These are phyloP conservation scores for Carassius carassius DNA, from an alignment of 2,113 vertebrate species.

Conservation along the genomic window DNA sequence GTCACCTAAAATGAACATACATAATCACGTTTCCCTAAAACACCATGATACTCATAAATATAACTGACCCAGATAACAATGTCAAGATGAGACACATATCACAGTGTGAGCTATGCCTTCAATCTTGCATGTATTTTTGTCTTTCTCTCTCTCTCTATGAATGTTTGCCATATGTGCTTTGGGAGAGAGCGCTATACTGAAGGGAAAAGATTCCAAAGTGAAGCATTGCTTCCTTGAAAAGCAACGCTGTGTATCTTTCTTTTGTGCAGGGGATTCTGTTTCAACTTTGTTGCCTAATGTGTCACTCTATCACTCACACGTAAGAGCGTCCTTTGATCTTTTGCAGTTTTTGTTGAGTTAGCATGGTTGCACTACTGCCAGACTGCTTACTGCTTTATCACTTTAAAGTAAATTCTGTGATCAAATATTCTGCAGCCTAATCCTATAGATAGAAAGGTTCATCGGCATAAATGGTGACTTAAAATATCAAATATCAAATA, in stretches of 20 bases:
- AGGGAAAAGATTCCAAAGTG: slow-evolving; percentile 32
- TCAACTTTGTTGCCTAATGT: slow-evolving; percentile 45
- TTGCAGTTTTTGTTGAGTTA: slow-evolving; percentile 18
- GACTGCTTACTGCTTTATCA: slow-evolving; percentile 41
- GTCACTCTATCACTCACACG: slow-evolving; percentile 36
- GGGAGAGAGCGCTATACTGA: slow-evolving; percentile 25
- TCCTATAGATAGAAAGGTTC: background rate
- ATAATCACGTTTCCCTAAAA: slow-evolving; percentile 71
- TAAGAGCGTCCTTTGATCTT: slow-evolving; percentile 38
- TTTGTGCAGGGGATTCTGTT: slow-evolving; percentile 43
- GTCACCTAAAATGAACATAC: slow-evolving; percentile 64
- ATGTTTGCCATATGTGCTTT: slow-evolving; percentile 49
- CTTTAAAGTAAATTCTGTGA: slow-evolving; percentile 29
- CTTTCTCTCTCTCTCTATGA: slow-evolving; percentile 20
- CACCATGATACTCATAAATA: slow-evolving; percentile 66
- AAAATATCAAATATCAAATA: slow-evolving; percentile 14
- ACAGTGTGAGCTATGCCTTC: slow-evolving; percentile 53
- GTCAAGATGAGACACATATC: slow-evolving; percentile 54
- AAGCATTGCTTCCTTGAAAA: slow-evolving; percentile 48
- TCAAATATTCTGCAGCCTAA: slow-evolving; percentile 9
- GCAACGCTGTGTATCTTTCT: slow-evolving; percentile 34
- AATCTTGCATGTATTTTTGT: slow-evolving; percentile 60
- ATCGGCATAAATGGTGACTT: background rate
- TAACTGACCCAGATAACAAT: slow-evolving; percentile 68
- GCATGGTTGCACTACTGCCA: slow-evolving; percentile 7